A percentile compares a stretch with the other conserved stretches of the same genome.
Evolutionary conservation across 1,140 invertebrate genomes (phyloP).

Genomic region (Scaptomyza hsui): DNA sequence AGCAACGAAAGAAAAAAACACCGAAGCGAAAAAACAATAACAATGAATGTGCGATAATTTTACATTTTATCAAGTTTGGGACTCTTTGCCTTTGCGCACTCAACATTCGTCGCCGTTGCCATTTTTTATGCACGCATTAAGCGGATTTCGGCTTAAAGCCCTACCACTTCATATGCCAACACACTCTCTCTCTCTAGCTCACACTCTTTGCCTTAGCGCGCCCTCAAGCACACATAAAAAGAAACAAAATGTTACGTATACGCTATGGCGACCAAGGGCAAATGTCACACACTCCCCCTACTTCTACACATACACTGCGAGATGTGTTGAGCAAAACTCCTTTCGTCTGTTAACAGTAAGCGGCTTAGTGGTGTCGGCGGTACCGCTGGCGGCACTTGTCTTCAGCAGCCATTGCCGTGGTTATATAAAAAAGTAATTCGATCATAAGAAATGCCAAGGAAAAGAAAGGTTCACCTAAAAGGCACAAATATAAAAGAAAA

Average conservation of each 20-base stretch:
- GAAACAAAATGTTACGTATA: constrained; percentile 76
- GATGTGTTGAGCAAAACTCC: constrained; percentile 30
- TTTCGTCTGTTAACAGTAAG: constrained; percentile 63
- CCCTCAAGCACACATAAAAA: constrained; percentile 47
- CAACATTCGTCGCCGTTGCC: constrained; percentile 69
- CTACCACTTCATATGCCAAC: constrained; percentile 66
- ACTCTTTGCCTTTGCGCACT: constrained; percentile 34
- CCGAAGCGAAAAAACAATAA: constrained; percentile 66
- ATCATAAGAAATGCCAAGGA: constrained; percentile 61
- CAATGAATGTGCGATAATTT: constrained; percentile 83
- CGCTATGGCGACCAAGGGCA: constrained; percentile 63
- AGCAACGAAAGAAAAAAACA: constrained; percentile 15
- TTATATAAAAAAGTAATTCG: constrained; percentile 77
- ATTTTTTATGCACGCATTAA: constrained; percentile 81
- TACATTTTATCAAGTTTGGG: constrained; percentile 80
- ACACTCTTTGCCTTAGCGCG: not conserved
- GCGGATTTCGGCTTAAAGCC: constrained; percentile 76
- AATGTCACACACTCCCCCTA: constrained; percentile 57
- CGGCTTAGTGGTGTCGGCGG: constrained; percentile 70
- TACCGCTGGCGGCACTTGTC: constrained; percentile 34
- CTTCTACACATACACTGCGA: not conserved
- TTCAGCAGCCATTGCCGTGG: constrained; percentile 47
- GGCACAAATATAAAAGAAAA: constrained; percentile 12
- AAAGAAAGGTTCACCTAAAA: constrained; percentile 12
- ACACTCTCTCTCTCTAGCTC: not conserved